These are phyloP conservation scores for Illadopsis cleaveri DNA, from an alignment of 2,113 vertebrate genomes.

Conservation along the genomic window DNA sequence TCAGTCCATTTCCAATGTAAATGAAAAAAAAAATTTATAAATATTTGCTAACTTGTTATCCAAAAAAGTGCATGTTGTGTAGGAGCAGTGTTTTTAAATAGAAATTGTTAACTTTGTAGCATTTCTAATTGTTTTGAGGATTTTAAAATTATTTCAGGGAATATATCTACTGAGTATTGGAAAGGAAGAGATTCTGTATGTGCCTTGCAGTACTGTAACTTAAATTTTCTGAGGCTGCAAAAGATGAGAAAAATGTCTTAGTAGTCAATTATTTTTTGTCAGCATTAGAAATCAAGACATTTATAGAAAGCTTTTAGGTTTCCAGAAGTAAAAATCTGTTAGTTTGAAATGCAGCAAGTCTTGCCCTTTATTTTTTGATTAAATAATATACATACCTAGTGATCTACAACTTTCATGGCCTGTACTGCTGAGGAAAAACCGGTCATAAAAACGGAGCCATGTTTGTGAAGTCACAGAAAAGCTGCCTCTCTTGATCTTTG, in stretches of 20 bases:
- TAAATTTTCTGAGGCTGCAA: constrained; percentile 63
- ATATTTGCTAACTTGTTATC: constrained; percentile 67
- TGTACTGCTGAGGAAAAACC: neutral
- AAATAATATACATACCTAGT: neutral
- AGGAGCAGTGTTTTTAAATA: constrained; percentile 70
- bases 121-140: constrained; percentile 74
- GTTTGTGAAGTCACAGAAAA: neutral
- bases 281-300: constrained; percentile 56
- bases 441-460: neutral
- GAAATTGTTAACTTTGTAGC: constrained; percentile 75
- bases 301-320: constrained; percentile 62
- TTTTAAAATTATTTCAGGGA: constrained; percentile 80
- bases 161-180: constrained; percentile 71
- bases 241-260: constrained; percentile 56
- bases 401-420: neutral
- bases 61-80: constrained; percentile 67
- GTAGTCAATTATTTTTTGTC: constrained; percentile 36
- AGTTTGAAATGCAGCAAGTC: constrained; percentile 48
- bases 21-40: constrained; percentile 64
- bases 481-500: neutral
- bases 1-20: constrained; percentile 58
- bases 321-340: constrained; percentile 65
- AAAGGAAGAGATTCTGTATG: constrained; percentile 76
- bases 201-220: constrained; percentile 82
- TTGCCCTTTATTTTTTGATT: constrained; percentile 43